Base-by-base conservation (phyloP, 2,113 vertebrate genomes). In the Oplegnathus fasciatus region DNA sequence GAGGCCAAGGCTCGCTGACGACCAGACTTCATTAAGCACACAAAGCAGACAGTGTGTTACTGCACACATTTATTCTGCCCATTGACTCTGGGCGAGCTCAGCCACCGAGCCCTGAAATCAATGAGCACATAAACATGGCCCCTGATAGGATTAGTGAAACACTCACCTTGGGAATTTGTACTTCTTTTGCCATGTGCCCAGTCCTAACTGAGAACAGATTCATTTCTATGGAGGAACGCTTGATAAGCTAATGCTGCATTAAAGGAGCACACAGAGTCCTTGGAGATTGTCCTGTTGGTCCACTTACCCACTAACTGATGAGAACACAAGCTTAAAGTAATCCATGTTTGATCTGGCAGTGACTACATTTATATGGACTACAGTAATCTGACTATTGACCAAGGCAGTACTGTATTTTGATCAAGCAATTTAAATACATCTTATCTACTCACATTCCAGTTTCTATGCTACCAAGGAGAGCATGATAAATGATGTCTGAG, bases 131-230 rank as follows among this genome's bases (percentile, higher is more conserved):
- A 84, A 83, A 83, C 71, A 65, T 42, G 64, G 34, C 58, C 37
- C n/a, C 71, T 85, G 80, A 83, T 79, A 62, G 58, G 42, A 84
- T 83, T 72, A 90, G 79, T 87, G 80, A 87, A 86, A 78, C 80
- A 82, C 80, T 80, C 71, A 76, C 55, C 66, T 61, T 64, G 71
- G 30, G 68, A 85, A 87, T 78, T 0, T 77, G 74, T 86, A 65
- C 17, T 57, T 83, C 70, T 48, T 69, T 58, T 58, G 42, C 73
- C 61, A 64, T 37, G 65, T 48, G 22, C 14, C 24, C 55, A 64
- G 22, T 69, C 28, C 18, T 34, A 30, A 70, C 60, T 70, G 37
- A 58, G n/a, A 57, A 52, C 66, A 48, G 3, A 84, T 44, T 57
- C 4, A 37, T 78, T 30, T 81, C 2, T 50, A n/a, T 34, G 42